A percentile compares a stretch with the other conserved stretches of the same genome.
Evolutionary conservation across 2,888 invertebrate species (phyloP).

Genomic region (Eristalis tenax): DNA sequence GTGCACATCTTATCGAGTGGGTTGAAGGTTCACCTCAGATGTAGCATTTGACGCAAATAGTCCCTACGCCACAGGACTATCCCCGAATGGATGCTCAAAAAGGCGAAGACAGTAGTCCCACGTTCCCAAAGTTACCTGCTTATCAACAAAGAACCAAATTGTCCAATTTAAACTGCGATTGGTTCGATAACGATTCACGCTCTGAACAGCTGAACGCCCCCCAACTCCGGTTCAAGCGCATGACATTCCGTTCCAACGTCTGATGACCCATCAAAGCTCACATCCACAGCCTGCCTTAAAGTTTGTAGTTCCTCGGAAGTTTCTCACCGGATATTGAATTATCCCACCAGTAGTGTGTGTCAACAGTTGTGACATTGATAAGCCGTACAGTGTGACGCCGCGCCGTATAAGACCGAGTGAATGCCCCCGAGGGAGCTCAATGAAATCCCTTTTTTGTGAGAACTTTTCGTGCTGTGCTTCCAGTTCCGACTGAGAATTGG

Average conservation of each 20-base stretch:
- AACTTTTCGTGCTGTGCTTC: neutral
- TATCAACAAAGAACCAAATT: slow-evolving; percentile 3
- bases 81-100: too few species aligned
- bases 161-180: neutral
- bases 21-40: too few species aligned
- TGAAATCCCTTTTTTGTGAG: neutral
- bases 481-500: neutral
- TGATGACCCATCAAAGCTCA: neutral
- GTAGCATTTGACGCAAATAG: too few species aligned
- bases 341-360: neutral
- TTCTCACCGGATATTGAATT: neutral
- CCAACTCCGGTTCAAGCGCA: neutral
- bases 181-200: neutral
- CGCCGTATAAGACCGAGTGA: neutral
- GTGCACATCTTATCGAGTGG: too few species aligned
- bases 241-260: neutral
- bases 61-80: too few species aligned
- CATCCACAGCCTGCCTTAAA: neutral
- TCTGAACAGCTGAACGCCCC: neutral
- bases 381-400: neutral
- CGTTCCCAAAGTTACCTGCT: neutral
- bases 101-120: too few species aligned
- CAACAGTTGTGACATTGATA: slow-evolving; percentile 13
- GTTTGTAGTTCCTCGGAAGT: neutral
- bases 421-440: neutral